Conservation (phyloP, 35 echinoderm and acorn worm species). For the Strongylocentrotus purpuratus region DNA sequence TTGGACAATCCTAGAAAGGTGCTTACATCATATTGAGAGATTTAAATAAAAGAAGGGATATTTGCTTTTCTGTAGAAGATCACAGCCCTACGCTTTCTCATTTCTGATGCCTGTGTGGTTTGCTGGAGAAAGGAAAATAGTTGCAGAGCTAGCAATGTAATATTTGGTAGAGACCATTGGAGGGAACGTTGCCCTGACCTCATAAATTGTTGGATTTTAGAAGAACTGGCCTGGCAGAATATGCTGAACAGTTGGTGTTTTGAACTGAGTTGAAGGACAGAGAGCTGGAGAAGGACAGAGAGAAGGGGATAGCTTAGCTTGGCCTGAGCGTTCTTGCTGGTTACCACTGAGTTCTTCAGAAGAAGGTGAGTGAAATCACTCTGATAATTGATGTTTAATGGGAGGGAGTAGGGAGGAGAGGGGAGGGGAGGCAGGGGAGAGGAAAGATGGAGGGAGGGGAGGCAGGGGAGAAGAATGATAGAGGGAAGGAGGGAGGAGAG, state of each 20-base stretch:
- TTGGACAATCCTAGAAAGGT: neutral
- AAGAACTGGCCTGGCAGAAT: neutral
- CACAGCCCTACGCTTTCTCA: neutral
- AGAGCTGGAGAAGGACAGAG: no score
- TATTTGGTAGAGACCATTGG: neutral
- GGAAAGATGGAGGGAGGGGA: no score
- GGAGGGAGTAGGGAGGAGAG: no score
- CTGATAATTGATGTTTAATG: no score
- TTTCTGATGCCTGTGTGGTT: neutral
- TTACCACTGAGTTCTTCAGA: neutral
- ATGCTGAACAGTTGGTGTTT: neutral
- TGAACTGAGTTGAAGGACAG: neutral
- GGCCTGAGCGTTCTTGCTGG: neutral
- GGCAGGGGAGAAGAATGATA: no score
- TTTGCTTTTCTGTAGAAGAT: neutral
- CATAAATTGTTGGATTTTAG: neutral
- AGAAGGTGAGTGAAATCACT: neutral
- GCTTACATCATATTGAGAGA: neutral
- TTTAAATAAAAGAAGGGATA: neutral
- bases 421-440: no score
- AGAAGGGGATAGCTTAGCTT: neutral
- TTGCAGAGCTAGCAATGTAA: neutral
- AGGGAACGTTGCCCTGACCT: neutral
- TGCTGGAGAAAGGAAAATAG: neutral
- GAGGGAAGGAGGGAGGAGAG: no score